Evolutionary conservation across 2,888 invertebrate species (phyloP).

Genomic region (Noctua janthe): DNA sequence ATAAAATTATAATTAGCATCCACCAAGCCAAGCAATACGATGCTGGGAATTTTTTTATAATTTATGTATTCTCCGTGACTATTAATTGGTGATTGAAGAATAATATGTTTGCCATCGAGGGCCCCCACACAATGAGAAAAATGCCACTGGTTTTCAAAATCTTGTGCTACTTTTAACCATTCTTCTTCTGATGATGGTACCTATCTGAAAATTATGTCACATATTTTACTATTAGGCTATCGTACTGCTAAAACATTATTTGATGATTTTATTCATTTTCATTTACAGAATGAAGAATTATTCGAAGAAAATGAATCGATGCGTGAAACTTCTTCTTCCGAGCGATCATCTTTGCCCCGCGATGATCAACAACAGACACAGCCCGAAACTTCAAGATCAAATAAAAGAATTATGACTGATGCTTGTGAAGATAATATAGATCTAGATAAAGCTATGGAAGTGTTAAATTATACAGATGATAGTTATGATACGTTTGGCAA

Average conservation of each 20-base stretch:
- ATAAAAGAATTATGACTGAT: no score
- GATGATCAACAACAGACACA: no score
- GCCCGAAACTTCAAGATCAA: no score
- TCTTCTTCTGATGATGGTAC: constrained; percentile 54
- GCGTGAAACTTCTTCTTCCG: no score
- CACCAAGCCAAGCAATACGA: constrained; percentile 70
- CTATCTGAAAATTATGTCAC: constrained; percentile 54
- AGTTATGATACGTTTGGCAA: constrained; percentile 40
- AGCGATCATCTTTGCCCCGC: no score
- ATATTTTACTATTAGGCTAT: constrained; percentile 20
- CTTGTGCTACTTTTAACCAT: constrained; percentile 58
- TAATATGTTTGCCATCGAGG: constrained; percentile 26
- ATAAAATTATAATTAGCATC: constrained; percentile 75
- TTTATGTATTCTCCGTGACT: constrained; percentile 50
- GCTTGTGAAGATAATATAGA: no score
- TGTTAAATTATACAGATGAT: constrained; percentile 35
- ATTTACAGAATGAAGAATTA: no score
- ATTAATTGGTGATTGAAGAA: constrained; percentile 65
- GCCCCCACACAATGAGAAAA: constrained; percentile 67
- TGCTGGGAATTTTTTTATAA: constrained; percentile 72
- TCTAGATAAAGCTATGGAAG: no score
- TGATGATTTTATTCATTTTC: no score
- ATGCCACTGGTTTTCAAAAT: constrained; percentile 67
- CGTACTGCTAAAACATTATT: constrained; percentile 2
- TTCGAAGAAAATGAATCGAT: no score